Base-by-base conservation (phyloP, 2,888 invertebrate species). In the Plebejus argus region DNA sequence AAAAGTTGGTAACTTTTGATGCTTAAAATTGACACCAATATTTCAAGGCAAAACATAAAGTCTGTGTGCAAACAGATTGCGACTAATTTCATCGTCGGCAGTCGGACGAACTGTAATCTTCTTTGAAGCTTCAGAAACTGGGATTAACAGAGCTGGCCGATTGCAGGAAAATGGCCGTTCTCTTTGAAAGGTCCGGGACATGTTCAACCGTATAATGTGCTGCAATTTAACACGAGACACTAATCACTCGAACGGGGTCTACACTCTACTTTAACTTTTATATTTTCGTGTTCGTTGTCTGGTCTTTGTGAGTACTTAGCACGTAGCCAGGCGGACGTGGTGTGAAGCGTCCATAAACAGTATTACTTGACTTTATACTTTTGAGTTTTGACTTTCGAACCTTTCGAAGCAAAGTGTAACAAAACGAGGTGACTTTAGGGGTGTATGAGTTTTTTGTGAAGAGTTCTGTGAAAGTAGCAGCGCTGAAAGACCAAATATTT, bases 41-140 rank as follows among this genome's bases (percentile, higher is more conserved):
- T 66, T 15, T 28, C 12, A 61, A 66, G 18, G 28, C 18, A 15
- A 66, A 66, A 66, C 28, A 18, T 15, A 28, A 28, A 28, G 66
- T 66, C 66, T 66, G 66, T 5, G 66, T 66, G 66, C 66, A 66
- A 74, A 53, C 28, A 18, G 74, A 74, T 74, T 74, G 74, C 53
- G 28, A 74, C 49, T 28, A 72, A 72, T 72, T 72, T 72, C n/a
- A 53, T 49, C 28, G 74, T 45, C 71, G 10, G 49, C 49, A 12
- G 53, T 74, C 33, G 18, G 53, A 45, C 71, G 71, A 45, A 23
- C 39, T 71, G 71, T 74, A 74, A 74, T 74, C 74, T 74, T 74
- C 74, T 49, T 53, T 74, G 49, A 49, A 74, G 74, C 53, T 74
- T 74, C 74, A 53, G 74, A 74, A 74, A 53, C 74, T 74, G 28